Conservation (phyloP, 2,113 vertebrate species). For the Leptobrachium ailaonicum region DNA sequence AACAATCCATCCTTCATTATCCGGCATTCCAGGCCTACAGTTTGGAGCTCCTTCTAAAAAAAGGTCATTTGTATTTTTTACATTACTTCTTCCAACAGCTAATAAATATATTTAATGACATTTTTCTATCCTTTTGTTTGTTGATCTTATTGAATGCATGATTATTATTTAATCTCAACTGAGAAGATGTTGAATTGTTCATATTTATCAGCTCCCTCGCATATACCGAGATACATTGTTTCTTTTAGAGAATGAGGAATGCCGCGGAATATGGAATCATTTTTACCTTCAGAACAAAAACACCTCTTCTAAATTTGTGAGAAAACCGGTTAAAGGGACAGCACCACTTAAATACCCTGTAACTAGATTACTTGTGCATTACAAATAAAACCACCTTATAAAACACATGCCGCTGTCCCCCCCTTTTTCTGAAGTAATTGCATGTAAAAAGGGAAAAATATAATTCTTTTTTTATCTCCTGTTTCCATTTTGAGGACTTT, state of each 20-base stretch:
- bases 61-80: constrained; percentile 38
- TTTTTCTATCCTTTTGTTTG: neutral
- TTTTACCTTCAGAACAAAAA: too few species aligned
- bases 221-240: neutral
- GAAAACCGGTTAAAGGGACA: too few species aligned
- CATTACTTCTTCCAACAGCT: constrained; percentile 19
- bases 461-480: too few species aligned
- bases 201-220: neutral
- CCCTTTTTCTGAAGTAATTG: too few species aligned
- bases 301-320: too few species aligned
- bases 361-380: too few species aligned
- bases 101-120: constrained; percentile 31
- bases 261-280: too few species aligned
- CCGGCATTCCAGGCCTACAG: neutral
- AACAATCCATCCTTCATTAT: constrained; percentile 38
- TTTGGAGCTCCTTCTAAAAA: constrained; percentile 9
- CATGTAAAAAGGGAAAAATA: too few species aligned
- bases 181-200: neutral
- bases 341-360: too few species aligned
- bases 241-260: neutral
- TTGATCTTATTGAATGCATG: constrained; percentile 10
- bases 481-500: too few species aligned
- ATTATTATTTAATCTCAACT: constrained; percentile 20
- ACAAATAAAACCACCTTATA: too few species aligned
- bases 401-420: too few species aligned